phyloP scores from a whole-genome alignment of 2,797 vertebrate genomes.

The Sparus aurata region DNA sequence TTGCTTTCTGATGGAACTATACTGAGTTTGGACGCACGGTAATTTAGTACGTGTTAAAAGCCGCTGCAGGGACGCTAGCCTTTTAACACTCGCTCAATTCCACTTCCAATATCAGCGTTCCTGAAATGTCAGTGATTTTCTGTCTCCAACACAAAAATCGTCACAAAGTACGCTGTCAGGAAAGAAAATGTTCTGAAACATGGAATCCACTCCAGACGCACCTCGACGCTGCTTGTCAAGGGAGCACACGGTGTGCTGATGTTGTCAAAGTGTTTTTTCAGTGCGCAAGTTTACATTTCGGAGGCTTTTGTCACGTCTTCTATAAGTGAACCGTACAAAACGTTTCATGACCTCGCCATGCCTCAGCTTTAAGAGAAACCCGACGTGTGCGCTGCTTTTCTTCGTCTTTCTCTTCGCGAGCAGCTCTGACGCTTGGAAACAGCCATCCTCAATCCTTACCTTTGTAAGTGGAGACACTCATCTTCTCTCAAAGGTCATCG shows the following conservation, averaged over 20 bases:
- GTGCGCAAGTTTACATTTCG: constrained; percentile 24
- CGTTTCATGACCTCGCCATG: too few relatives aligned
- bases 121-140: constrained; percentile 83
- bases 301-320: constrained; percentile 4
- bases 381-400: not conserved
- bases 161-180: constrained; percentile 63
- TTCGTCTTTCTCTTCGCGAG: not conserved
- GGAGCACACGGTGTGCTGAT: constrained; percentile 26
- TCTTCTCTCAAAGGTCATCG: not conserved
- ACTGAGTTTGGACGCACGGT: constrained; percentile 66
- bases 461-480: not conserved
- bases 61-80: constrained; percentile 68
- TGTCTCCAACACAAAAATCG: constrained; percentile 80
- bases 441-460: constrained; percentile 16
- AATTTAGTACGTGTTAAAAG: constrained; percentile 80
- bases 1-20: constrained; percentile 75
- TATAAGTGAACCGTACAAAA: constrained; percentile 1
- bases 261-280: constrained; percentile 26
- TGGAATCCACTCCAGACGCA: constrained; percentile 33
- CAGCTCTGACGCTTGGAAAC: not conserved
- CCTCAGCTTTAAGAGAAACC: not conserved
- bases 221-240: constrained; percentile 9
- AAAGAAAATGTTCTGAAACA: constrained; percentile 41
- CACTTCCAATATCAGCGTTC: constrained; percentile 76
- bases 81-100: constrained; percentile 75